A percentile compares a stretch with the other conserved stretches of the same genome.
These are phyloP conservation scores for Gopherus flavomarginatus DNA, from an alignment of 2,113 vertebrate genomes.

Conservation along the genomic window DNA sequence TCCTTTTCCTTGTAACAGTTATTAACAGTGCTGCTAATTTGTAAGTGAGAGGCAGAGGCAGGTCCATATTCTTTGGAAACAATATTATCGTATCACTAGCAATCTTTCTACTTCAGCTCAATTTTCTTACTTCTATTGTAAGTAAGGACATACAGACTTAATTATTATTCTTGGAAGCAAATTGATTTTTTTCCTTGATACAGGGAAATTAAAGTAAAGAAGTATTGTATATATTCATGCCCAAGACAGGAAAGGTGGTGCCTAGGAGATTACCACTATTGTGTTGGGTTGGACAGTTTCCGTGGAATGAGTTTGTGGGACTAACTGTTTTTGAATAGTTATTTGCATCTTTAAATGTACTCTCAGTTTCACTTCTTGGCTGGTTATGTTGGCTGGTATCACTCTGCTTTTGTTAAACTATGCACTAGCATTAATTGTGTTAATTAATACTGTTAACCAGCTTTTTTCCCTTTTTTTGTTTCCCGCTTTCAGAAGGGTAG, in stretches of 20 bases:
- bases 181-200: neutral
- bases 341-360: conserved; percentile 30
- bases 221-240: conserved; percentile 54
- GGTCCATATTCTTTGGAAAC: neutral
- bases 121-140: neutral
- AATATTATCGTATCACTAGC: neutral
- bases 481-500: neutral
- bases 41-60: neutral
- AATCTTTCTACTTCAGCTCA: neutral
- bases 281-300: conserved; percentile 71
- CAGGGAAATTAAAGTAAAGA: neutral
- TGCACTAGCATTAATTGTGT: neutral
- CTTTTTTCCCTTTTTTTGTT: neutral
- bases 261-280: conserved; percentile 73
- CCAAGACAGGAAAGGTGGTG: conserved; percentile 80
- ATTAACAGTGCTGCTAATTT: neutral
- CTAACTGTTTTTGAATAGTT: conserved; percentile 60
- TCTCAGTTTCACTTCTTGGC: neutral
- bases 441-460: neutral
- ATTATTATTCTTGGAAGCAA: conserved; percentile 63
- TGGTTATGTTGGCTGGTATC: neutral
- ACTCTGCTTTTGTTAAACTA: neutral
- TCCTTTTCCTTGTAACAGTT: neutral
- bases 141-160: neutral
- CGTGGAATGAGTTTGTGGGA: conserved; percentile 61